phyloP scores from a whole-genome alignment of 1,140 invertebrate species.

The Drosophila sechellia region DNA sequence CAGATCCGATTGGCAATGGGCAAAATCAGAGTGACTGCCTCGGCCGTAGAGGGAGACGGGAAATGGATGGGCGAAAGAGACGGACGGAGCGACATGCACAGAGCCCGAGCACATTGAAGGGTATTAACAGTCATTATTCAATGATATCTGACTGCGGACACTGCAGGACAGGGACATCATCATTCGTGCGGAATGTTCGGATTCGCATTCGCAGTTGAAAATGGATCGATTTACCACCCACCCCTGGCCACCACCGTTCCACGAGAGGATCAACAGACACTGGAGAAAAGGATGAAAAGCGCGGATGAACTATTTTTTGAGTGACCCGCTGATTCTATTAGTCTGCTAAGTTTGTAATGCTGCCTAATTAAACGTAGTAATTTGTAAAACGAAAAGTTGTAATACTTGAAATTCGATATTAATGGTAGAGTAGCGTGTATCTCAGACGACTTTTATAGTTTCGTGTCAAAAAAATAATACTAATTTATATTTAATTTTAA shows the following conservation, averaged over 20 bases:
- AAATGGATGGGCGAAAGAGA: constrained; percentile 10
- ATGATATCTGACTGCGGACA: constrained; percentile 84
- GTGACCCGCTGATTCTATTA: no score
- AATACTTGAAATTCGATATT: no score
- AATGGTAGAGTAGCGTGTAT: no score
- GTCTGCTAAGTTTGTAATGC: no score
- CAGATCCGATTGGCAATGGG: constrained; percentile 48
- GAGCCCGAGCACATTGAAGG: constrained; percentile 74
- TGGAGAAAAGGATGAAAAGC: not conserved
- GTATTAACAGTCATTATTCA: constrained; percentile 85
- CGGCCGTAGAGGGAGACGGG: constrained; percentile 6
- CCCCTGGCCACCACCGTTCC: constrained; percentile 1
- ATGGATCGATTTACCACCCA: constrained; percentile 70
- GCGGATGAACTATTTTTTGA: not conserved
- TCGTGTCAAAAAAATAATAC: no score
- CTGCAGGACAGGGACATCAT: constrained; percentile 79
- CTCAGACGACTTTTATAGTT: no score
- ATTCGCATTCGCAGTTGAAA: constrained; percentile 48
- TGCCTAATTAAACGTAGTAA: no score
- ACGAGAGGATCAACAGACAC: constrained; percentile 66
- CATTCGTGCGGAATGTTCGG: constrained; percentile 75
- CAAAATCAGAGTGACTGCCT: constrained; percentile 48
- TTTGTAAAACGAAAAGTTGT: no score
- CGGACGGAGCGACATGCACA: constrained; percentile 16
- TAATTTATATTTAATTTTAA: no score